Conservation (phyloP, 2,113 vertebrate species). For the Ophthalmolycus amberensis region DNA sequence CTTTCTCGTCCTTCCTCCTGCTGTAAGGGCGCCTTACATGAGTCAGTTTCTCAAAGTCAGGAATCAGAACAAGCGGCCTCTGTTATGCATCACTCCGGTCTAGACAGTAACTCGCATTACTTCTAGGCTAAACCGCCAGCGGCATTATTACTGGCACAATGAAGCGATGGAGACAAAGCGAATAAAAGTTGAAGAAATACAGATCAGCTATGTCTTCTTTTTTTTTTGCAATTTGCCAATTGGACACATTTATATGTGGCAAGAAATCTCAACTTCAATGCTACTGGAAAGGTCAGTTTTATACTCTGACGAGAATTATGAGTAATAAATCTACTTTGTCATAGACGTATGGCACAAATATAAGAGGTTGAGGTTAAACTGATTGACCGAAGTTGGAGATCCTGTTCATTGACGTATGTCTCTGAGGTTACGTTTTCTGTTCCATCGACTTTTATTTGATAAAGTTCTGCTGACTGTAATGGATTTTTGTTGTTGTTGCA, state of each 20-base stretch:
- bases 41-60: constrained; percentile 49
- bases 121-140: constrained; percentile 39
- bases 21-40: constrained; percentile 35
- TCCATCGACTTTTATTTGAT: not conserved
- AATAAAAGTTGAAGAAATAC: constrained; percentile 56
- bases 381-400: not conserved
- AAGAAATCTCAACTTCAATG: not conserved
- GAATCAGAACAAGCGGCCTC: constrained; percentile 66
- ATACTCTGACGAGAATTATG: constrained; percentile 10
- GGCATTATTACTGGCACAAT: constrained; percentile 52
- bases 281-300: constrained; percentile 22
- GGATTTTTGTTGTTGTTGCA: not conserved
- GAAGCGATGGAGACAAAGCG: constrained; percentile 32
- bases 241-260: constrained; percentile 35
- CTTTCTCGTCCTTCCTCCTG: constrained; percentile 36
- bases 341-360: not conserved
- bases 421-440: not conserved
- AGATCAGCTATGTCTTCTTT: constrained; percentile 39
- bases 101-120: constrained; percentile 64
- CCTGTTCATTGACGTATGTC: not conserved
- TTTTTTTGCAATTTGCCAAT: constrained; percentile 33
- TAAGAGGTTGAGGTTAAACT: not conserved
- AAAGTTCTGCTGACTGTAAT: not conserved
- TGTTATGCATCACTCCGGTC: constrained; percentile 68
- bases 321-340: constrained; percentile 2